Percentiles rank a stretch among this genome's conserved stretches.
phyloP scores from a whole-genome alignment of 2,888 invertebrate species.

The Ferrisia virgata region DNA sequence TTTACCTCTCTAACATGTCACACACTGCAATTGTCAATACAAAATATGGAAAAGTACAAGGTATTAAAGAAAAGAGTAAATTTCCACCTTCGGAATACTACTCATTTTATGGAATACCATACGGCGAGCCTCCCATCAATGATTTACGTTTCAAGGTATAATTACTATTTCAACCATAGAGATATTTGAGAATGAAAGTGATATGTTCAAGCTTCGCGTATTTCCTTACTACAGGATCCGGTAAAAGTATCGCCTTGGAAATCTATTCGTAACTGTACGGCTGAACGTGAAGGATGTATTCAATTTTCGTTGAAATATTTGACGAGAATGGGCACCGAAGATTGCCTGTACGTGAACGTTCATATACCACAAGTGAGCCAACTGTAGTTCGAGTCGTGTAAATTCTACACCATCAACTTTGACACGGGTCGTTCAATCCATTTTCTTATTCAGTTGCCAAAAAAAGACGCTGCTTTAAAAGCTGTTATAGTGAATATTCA shows the following conservation, averaged over 20 bases:
- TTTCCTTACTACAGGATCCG: background rate
- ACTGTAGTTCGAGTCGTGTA: background rate
- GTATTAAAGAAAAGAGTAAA: background rate
- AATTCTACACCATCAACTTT: too few species aligned
- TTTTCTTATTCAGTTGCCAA: background rate
- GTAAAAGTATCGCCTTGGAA: background rate
- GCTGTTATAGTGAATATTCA: constrained; percentile 18
- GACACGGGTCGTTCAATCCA: background rate
- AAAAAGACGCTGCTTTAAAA: background rate
- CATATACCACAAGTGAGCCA: background rate
- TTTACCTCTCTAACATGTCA: background rate
- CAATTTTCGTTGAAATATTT: background rate
- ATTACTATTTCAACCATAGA: too few species aligned
- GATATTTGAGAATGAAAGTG: too few species aligned
- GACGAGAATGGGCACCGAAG: background rate
- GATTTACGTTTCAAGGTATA: background rate
- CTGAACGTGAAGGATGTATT: background rate
- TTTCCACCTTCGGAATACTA: background rate
- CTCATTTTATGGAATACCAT: background rate
- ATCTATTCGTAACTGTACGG: background rate
- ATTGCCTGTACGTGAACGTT: constrained; percentile 12
- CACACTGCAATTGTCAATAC: background rate
- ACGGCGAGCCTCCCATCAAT: background rate
- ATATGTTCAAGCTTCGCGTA: too few species aligned
- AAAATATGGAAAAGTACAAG: background rate